Evolutionary conservation across 2,113 vertebrate species (phyloP).

Genomic region (Ornithorhynchus anatinus): DNA sequence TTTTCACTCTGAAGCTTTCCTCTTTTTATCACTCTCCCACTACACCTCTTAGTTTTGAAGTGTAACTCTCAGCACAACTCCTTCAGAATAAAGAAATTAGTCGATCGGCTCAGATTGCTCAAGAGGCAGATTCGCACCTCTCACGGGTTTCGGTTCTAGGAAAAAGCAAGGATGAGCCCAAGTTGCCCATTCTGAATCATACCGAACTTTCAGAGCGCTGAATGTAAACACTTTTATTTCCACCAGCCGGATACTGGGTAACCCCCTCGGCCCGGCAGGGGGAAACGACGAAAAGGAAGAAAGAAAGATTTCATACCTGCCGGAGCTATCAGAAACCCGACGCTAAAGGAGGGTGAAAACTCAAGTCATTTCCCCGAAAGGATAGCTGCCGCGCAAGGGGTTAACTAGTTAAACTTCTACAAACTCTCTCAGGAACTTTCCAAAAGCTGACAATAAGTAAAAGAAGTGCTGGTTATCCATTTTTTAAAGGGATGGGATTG

Average conservation of each 20-base stretch:
- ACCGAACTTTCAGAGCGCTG: constrained; percentile 36
- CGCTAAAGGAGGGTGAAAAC: background rate
- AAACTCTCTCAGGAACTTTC: constrained; percentile 76
- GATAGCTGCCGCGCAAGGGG: constrained; percentile 63
- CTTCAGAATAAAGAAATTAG: constrained; percentile 41
- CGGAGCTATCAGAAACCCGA: constrained; percentile 48
- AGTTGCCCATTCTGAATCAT: constrained; percentile 50
- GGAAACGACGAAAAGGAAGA: constrained; percentile 60
- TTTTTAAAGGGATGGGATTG: constrained; percentile 86
- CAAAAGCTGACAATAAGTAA: constrained; percentile 82
- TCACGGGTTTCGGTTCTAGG: constrained; percentile 56
- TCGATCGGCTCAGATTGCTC: constrained; percentile 39
- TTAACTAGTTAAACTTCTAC: constrained; percentile 84
- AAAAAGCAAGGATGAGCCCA: constrained; percentile 42
- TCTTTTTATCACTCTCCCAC: constrained; percentile 57
- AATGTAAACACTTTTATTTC: constrained; percentile 17
- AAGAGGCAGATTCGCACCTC: constrained; percentile 47
- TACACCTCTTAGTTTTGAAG: constrained; percentile 50
- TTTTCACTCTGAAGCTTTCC: constrained; percentile 57
- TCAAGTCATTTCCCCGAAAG: background rate
- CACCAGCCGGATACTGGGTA: background rate
- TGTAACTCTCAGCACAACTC: constrained; percentile 30
- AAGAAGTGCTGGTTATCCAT: constrained; percentile 85
- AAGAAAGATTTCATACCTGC: constrained; percentile 69
- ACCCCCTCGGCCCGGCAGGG: constrained; percentile 11